Percentiles rank a stretch among this genome's conserved stretches.
Evolutionary conservation across 1,140 invertebrate genomes (phyloP).

Genomic region (Apis florea): DNA sequence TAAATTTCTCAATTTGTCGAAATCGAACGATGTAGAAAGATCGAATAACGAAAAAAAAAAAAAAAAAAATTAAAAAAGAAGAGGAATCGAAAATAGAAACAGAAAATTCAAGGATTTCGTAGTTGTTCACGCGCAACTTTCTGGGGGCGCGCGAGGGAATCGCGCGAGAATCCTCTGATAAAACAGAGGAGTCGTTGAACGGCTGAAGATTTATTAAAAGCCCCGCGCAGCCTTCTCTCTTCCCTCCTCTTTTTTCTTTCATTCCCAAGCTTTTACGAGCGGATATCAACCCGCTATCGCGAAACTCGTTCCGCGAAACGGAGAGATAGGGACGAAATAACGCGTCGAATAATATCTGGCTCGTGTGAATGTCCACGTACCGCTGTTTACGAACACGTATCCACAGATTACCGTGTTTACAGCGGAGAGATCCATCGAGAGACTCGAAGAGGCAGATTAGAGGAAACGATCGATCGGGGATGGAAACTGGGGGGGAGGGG

Average conservation of each 20-base stretch:
- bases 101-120: too few relatives aligned
- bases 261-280: neutral
- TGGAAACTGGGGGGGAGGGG: too few relatives aligned
- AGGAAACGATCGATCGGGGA: too few relatives aligned
- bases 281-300: constrained; percentile 13
- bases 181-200: constrained; percentile 25
- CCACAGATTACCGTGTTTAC: neutral
- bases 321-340: neutral
- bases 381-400: constrained; percentile 7
- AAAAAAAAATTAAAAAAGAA: too few relatives aligned
- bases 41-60: too few relatives aligned
- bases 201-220: constrained; percentile 21
- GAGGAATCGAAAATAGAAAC: too few relatives aligned
- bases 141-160: too few relatives aligned
- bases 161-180: neutral
- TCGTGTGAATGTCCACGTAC: neutral
- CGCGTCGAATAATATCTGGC: constrained; percentile 4
- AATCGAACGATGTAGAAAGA: too few relatives aligned
- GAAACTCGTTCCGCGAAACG: constrained; percentile 11
- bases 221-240: neutral
- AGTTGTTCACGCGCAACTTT: too few relatives aligned
- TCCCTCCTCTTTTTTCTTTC: neutral
- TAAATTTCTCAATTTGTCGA: too few relatives aligned
- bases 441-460: too few relatives aligned
- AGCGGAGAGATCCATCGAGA: neutral